Percentiles rank a stretch among this genome's conserved stretches.
Evolutionary conservation across 1,140 invertebrate species (phyloP).

Genomic region (Spodoptera litura): DNA sequence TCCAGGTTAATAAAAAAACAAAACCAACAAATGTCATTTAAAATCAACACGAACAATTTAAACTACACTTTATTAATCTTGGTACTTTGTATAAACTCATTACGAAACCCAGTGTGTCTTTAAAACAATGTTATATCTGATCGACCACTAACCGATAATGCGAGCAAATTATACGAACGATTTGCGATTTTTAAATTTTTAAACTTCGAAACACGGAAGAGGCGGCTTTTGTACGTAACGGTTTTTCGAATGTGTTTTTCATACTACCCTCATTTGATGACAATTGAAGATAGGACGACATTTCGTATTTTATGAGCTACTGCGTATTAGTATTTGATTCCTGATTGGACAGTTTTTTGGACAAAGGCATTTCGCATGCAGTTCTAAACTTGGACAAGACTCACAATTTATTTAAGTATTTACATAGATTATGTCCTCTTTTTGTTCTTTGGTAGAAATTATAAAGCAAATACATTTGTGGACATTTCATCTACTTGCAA

Average conservation of each 20-base stretch:
- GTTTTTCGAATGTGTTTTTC: conserved; percentile 17
- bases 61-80: conserved; percentile 30
- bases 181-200: conserved; percentile 43
- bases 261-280: not conserved
- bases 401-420: no score
- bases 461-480: no score
- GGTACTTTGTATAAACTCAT: conserved; percentile 36
- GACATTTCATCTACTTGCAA: no score
- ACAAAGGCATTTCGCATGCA: no score
- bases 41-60: conserved; percentile 38
- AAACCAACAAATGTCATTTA: not conserved
- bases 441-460: no score
- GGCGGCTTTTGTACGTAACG: conserved; percentile 48
- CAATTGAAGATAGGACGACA: not conserved
- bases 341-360: no score
- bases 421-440: no score
- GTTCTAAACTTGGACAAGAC: no score
- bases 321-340: no score
- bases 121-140: conserved; percentile 28
- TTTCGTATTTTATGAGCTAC: not conserved
- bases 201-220: conserved; percentile 50
- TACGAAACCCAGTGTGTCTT: conserved; percentile 35
- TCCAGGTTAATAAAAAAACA: not conserved
- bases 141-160: conserved; percentile 58
- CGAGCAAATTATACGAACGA: conserved; percentile 47